These are phyloP conservation scores for Microtus oregoni DNA, from an alignment of 2,113 vertebrate genomes.

Conservation along the genomic window DNA sequence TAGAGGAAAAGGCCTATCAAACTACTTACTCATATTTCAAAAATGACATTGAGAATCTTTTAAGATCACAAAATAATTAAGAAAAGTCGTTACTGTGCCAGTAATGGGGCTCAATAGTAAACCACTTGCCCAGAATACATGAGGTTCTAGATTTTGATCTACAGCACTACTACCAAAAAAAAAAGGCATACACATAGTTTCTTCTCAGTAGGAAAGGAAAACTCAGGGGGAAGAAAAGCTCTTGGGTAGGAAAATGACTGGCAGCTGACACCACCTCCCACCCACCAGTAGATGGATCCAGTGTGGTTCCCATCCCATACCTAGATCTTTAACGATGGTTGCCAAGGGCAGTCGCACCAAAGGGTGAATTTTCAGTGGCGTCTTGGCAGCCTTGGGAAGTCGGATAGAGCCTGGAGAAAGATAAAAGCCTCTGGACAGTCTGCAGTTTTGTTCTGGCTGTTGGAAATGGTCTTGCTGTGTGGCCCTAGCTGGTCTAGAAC, in stretches of 20 bases:
- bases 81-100: neutral
- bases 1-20: neutral
- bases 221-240: neutral
- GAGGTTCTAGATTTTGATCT: neutral
- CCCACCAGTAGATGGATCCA: neutral
- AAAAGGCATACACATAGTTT: neutral
- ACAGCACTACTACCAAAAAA: neutral
- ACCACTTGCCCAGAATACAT: neutral
- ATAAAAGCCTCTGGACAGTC: neutral
- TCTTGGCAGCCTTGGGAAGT: constrained; percentile 94
- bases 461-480: neutral
- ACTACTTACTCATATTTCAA: neutral
- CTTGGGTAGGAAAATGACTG: neutral
- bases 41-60: neutral
- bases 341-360: constrained; percentile 91
- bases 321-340: constrained; percentile 94
- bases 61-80: neutral
- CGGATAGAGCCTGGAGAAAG: constrained; percentile 91
- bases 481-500: neutral
- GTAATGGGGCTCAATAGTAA: neutral
- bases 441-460: neutral
- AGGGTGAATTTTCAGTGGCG: constrained; percentile 90
- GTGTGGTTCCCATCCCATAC: constrained; percentile 80
- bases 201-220: neutral
- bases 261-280: neutral